A percentile compares a stretch with the other conserved stretches of the same genome.
Evolutionary conservation across 2,888 invertebrate genomes (phyloP).

Genomic region (Hylaea fasciaria): DNA sequence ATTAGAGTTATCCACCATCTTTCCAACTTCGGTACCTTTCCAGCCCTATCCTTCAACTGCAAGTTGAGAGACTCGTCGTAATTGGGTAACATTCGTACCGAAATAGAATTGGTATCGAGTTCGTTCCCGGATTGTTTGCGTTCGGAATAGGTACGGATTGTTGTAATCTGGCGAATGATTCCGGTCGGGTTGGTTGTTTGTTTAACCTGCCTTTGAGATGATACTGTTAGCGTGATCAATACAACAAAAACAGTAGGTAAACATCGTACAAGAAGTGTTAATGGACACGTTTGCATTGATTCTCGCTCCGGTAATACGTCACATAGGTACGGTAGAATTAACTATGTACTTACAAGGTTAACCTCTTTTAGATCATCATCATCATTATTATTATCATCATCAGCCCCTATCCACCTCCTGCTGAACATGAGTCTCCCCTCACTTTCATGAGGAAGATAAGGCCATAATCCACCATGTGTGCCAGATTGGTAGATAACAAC

Average conservation of each 20-base stretch:
- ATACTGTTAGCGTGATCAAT: conserved; percentile 11
- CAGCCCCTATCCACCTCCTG: too few relatives aligned
- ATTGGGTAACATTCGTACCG: conserved; percentile 27
- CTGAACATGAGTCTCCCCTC: too few relatives aligned
- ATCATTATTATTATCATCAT: too few relatives aligned
- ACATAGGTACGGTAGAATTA: too few relatives aligned
- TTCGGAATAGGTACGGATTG: conserved; percentile 28
- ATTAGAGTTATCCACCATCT: neutral
- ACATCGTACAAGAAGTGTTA: neutral
- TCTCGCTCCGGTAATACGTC: too few relatives aligned
- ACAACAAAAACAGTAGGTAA: neutral
- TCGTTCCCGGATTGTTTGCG: conserved; percentile 22
- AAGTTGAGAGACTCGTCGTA: conserved; percentile 17
- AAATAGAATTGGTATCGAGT: conserved; percentile 28
- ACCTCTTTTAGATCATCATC: too few relatives aligned
- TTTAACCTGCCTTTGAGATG: conserved; percentile 15
- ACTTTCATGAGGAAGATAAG: too few relatives aligned
- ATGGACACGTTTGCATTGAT: neutral
- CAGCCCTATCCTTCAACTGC: conserved; percentile 24
- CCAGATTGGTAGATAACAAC: too few relatives aligned
- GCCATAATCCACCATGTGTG: too few relatives aligned
- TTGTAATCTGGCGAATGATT: conserved; percentile 25
- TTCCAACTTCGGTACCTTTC: conserved; percentile 2
- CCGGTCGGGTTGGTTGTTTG: conserved; percentile 16
- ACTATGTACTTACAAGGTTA: too few relatives aligned